Base-by-base conservation (phyloP, 2,113 vertebrate species). In the Tetrax tetrax region DNA sequence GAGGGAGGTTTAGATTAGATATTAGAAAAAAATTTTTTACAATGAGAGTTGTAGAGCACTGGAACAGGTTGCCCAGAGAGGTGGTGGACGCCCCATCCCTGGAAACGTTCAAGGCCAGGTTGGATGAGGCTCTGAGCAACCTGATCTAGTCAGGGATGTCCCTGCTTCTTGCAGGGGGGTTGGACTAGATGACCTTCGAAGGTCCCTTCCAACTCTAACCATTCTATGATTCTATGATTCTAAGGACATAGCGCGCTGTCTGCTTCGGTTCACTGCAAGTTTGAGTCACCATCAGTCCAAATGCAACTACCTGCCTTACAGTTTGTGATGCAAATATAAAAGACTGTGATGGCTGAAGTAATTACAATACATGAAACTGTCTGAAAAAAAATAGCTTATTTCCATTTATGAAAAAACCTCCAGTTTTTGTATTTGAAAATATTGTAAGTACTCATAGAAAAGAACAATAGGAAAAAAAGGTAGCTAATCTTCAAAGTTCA, bases 341-440 rank as follows among this genome's bases (percentile, higher is more conserved):
- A 86, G 31, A 5, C 16, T 74, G 23, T 45, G 43, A 74, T 23
- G n/a, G 29, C 11, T 72, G 16, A 80, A 88, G 76, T 54, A 86
- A 77, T 77, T 81, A 33, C 12, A 83, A 20, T 33, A 37, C 54
- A 53, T 24, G 35, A 81, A 74, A 77, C 12, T 19, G 1, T 31
- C 33, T 60, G 14, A 4, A 76, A 82, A 57, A 86, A 60, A 18
- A 37, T 0, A 50, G 10, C 2, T 60, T 7, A 12, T 63, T 81
- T 81, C 10, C 48, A 74, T 41, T 77, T 56, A 72, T 11, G 6
- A 22, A 38, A 51, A 57, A 24, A 0, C 0, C 0, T 11, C 8
- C 51, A 25, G 11, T 3, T 84, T 83, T 47, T 35, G 33, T 56
- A 10, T 71, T 68, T 70, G 50, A 95, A 91, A 78, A 38, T 48